These are phyloP conservation scores for Crenuchus spilurus DNA, from an alignment of 2,797 vertebrate genomes.

Conservation along the genomic window DNA sequence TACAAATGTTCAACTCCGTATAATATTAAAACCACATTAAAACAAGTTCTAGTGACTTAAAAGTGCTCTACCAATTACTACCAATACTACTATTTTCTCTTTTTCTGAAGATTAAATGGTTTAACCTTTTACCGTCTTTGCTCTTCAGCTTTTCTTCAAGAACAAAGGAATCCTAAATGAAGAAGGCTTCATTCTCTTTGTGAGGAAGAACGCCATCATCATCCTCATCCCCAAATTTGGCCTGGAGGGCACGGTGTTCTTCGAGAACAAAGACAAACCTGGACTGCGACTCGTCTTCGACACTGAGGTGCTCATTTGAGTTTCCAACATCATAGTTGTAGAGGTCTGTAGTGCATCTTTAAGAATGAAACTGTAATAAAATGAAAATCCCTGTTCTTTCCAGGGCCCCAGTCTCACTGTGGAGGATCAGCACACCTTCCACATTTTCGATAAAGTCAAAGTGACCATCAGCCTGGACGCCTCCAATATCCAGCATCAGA, in stretches of 20 bases:
- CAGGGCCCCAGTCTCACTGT: conserved; percentile 88
- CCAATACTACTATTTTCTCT: not conserved
- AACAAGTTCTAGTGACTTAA: too few relatives aligned
- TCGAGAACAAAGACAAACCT: conserved; percentile 87
- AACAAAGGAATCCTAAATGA: conserved; percentile 90
- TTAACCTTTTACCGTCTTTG: not conserved
- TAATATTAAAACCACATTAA: too few relatives aligned
- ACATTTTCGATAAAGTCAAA: conserved; percentile 91
- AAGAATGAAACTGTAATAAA: too few relatives aligned
- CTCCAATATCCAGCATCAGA: conserved; percentile 96
- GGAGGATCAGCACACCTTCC: conserved; percentile 81
- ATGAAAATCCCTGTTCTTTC: too few relatives aligned
- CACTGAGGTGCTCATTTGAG: conserved; percentile 83
- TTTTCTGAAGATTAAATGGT: not conserved
- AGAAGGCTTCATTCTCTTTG: conserved; percentile 92
- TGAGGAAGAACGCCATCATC: conserved; percentile 97
- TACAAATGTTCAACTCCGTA: too few relatives aligned
- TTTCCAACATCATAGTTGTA: too few relatives aligned
- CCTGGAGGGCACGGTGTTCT: conserved; percentile 95
- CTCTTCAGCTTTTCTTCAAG: conserved; percentile 93
- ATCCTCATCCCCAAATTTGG: conserved; percentile 96
- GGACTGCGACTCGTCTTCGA: conserved; percentile 81
- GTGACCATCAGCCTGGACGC: conserved; percentile 90
- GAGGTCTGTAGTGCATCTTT: too few relatives aligned
- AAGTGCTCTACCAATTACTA: too few relatives aligned